Conservation (phyloP, 2,113 vertebrate species). For the Myotis lucifugus region DNA sequence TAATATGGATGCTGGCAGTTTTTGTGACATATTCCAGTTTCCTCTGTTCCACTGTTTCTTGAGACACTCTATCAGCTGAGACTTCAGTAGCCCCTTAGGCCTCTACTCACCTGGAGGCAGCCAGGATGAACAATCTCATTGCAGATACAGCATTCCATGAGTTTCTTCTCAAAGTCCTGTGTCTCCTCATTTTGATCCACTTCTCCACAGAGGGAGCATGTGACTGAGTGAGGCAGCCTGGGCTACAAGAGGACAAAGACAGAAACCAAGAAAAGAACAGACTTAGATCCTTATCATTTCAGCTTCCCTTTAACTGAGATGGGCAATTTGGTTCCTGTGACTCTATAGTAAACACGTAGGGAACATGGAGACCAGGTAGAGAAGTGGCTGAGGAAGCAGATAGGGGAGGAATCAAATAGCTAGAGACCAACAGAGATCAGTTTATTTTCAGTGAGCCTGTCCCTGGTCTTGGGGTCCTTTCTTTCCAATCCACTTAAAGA, state of each 20-base stretch:
- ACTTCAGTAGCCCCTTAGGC: background rate
- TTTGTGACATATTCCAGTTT: background rate
- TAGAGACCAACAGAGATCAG: background rate
- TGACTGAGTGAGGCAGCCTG: constrained; percentile 94
- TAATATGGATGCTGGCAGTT: background rate
- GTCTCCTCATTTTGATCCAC: constrained; percentile 94
- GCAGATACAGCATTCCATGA: constrained; percentile 98
- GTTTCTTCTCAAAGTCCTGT: constrained; percentile 90
- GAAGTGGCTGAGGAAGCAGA: background rate
- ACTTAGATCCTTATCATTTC: constrained; percentile 46
- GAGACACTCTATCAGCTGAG: background rate
- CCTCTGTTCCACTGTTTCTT: background rate
- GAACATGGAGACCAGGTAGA: background rate
- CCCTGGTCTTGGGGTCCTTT: background rate
- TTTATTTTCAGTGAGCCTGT: background rate
- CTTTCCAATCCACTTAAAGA: constrained; percentile 32
- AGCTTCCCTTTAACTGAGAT: background rate
- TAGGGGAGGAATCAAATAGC: background rate
- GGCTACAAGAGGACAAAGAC: constrained; percentile 87
- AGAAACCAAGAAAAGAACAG: constrained; percentile 60
- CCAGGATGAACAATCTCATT: constrained; percentile 95
- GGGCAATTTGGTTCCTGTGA: background rate
- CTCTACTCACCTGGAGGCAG: constrained; percentile 91
- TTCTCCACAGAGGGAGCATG: constrained; percentile 94
- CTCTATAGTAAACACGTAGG: background rate